phyloP scores from a whole-genome alignment of 1,140 invertebrate species.

The Drosophila truncata region DNA sequence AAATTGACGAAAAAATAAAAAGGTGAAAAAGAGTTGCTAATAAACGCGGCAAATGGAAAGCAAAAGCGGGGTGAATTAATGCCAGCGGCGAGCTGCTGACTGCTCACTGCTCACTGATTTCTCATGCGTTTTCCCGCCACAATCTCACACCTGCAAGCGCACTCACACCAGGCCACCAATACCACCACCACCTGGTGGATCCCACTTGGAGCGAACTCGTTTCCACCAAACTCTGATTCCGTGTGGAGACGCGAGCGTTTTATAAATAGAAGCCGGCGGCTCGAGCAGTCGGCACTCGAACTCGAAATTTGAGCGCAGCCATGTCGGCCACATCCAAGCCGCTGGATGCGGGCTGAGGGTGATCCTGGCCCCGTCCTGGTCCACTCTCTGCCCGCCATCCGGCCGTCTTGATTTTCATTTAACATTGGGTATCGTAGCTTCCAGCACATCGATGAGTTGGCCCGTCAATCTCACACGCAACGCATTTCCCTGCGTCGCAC shows the following conservation, averaged over 20 bases:
- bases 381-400: conserved; percentile 1
- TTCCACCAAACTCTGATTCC: conserved; percentile 43
- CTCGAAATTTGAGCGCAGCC: conserved; percentile 61
- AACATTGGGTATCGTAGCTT: conserved; percentile 52
- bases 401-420: conserved; percentile 7
- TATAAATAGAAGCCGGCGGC: conserved; percentile 73
- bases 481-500: conserved; percentile 81
- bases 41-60: conserved; percentile 71
- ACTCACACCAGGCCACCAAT: conserved; percentile 10
- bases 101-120: conserved; percentile 43
- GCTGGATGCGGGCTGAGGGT: conserved; percentile 34
- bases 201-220: conserved; percentile 67
- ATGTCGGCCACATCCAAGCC: conserved; percentile 46
- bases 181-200: conserved; percentile 33
- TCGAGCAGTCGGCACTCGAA: conserved; percentile 57
- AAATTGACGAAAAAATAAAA: conserved; percentile 24
- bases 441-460: conserved; percentile 78
- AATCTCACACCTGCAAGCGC: conserved; percentile 26
- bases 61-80: conserved; percentile 64
- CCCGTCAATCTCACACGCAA: conserved; percentile 75
- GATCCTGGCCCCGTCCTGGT: conserved; percentile 17
- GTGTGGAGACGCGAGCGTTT: conserved; percentile 48
- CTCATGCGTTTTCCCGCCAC: conserved; percentile 67
- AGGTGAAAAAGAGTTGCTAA: conserved; percentile 48
- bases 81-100: conserved; percentile 27